These are phyloP conservation scores for Leptopilina clavipes DNA, from an alignment of 1,140 invertebrate genomes.

Conservation along the genomic window DNA sequence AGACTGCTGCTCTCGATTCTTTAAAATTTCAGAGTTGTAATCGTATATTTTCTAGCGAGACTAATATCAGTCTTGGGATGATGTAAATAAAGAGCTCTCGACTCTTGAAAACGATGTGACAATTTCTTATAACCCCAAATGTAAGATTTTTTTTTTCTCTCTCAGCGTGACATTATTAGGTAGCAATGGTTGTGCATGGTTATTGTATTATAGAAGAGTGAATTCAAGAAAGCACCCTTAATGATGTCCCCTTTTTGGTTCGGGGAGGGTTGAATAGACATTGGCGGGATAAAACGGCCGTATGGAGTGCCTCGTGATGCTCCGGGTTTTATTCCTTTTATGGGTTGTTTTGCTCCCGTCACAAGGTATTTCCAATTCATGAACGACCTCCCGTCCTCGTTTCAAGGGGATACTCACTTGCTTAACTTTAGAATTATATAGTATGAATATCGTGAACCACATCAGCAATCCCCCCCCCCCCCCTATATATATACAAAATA, in stretches of 20 bases:
- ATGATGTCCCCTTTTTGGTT: constrained; percentile 47
- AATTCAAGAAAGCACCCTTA: constrained; percentile 52
- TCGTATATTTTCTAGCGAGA: constrained; percentile 48
- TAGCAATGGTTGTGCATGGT: no score
- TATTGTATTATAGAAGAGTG: background rate
- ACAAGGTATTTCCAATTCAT: constrained; percentile 70
- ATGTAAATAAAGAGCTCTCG: constrained; percentile 46
- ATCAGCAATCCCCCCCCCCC: no score
- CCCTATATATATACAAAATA: no score
- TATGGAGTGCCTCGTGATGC: constrained; percentile 33
- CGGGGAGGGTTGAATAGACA: constrained; percentile 42
- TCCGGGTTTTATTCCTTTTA: constrained; percentile 66
- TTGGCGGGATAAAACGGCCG: constrained; percentile 36
- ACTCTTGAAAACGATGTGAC: background rate
- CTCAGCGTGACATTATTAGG: no score
- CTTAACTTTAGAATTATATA: constrained; percentile 36
- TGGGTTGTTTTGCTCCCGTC: constrained; percentile 67
- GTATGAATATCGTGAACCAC: no score
- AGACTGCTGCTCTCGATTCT: constrained; percentile 34
- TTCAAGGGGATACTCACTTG: constrained; percentile 36
- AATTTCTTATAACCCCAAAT: background rate
- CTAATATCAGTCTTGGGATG: constrained; percentile 55
- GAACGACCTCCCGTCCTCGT: constrained; percentile 59
- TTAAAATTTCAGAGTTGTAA: constrained; percentile 39
- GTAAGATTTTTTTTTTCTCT: no score